A percentile compares a stretch with the other conserved stretches of the same genome.
Evolutionary conservation across 2,888 invertebrate species (phyloP).

Genomic region (Bugulina stolonifera): DNA sequence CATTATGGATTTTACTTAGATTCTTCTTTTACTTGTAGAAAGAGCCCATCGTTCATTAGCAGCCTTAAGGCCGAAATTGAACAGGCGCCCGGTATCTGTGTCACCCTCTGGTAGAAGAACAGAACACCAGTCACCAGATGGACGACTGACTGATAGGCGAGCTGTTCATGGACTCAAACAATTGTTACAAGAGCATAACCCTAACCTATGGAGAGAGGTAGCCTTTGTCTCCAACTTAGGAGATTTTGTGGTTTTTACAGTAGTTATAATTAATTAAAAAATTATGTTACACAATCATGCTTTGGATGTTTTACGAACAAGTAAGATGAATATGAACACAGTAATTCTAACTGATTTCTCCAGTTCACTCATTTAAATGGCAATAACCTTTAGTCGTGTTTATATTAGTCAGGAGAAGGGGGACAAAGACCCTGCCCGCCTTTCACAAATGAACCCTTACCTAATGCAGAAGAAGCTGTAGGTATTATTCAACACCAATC

Average conservation of each 20-base stretch:
- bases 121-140: neutral
- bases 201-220: neutral
- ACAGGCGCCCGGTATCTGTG: neutral
- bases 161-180: slow-evolving; percentile 6
- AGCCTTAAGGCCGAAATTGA: neutral
- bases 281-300: too few relatives aligned
- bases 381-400: too few relatives aligned
- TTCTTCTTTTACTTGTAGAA: too few relatives aligned
- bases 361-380: too few relatives aligned
- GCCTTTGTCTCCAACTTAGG: too few relatives aligned
- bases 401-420: too few relatives aligned
- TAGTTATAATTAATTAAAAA: too few relatives aligned
- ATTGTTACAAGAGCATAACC: slow-evolving; percentile 13
- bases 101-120: slow-evolving; percentile 5
- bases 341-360: too few relatives aligned
- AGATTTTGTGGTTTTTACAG: too few relatives aligned
- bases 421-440: neutral
- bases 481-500: slow-evolving; percentile 21
- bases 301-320: too few relatives aligned
- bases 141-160: neutral
- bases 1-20: too few relatives aligned
- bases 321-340: too few relatives aligned
- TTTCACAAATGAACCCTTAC: neutral
- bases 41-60: slow-evolving; percentile 15
- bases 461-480: neutral